phyloP scores from a whole-genome alignment of 2,888 invertebrate genomes.

The Itoplectis maculator region DNA sequence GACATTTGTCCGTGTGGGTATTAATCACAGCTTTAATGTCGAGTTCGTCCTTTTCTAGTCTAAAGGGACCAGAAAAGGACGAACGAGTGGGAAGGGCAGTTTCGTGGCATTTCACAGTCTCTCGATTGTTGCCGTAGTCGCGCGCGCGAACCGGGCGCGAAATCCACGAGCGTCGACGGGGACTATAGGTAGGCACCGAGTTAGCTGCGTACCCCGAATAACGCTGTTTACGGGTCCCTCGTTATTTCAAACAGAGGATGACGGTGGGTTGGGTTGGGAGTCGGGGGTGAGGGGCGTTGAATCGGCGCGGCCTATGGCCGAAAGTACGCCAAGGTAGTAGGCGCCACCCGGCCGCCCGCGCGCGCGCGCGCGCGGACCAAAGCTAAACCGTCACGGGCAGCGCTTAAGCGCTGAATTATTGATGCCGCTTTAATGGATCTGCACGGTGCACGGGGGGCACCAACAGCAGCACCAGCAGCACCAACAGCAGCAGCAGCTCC shows the following conservation, averaged over 20 bases:
- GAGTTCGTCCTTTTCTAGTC: no score
- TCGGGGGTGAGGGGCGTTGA: neutral
- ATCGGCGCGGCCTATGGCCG: constrained; percentile 6
- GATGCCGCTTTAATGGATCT: constrained; percentile 76
- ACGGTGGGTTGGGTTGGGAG: no score
- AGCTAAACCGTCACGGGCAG: constrained; percentile 70
- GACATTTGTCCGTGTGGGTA: constrained; percentile 16
- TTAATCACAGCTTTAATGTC: constrained; percentile 32
- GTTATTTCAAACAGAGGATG: constrained; percentile 58
- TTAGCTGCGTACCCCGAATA: constrained; percentile 66
- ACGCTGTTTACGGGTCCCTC: constrained; percentile 71
- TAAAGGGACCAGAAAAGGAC: constrained; percentile 49
- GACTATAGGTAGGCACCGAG: neutral
- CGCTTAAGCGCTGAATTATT: constrained; percentile 76
- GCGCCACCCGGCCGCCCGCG: no score
- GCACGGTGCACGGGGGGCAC: constrained; percentile 51
- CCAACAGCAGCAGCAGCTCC: neutral
- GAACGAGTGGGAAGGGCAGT: constrained; percentile 40
- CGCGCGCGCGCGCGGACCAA: constrained; percentile 42
- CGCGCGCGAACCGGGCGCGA: neutral
- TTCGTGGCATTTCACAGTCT: constrained; percentile 32
- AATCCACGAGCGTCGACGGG: constrained; percentile 31
- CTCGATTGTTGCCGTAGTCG: constrained; percentile 26
- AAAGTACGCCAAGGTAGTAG: constrained; percentile 26
- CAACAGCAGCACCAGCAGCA: no score